These are phyloP conservation scores for Elephas maximus DNA, from an alignment of 2,113 vertebrate genomes.

Conservation along the genomic window DNA sequence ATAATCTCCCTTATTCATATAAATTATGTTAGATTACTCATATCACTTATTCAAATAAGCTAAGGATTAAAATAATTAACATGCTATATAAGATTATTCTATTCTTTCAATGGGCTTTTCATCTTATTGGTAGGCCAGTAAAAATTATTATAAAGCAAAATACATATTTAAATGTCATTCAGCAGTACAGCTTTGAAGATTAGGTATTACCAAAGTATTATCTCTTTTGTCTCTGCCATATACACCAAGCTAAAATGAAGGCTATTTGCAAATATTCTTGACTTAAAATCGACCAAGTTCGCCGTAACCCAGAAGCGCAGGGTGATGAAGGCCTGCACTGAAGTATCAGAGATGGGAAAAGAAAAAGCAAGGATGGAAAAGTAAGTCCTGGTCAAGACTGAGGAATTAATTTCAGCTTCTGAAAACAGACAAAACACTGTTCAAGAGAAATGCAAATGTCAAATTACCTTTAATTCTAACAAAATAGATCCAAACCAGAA, in stretches of 20 bases:
- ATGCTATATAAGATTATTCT: background rate
- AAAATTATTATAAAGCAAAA: conserved; percentile 27
- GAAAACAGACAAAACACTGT: background rate
- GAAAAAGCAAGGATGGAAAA: background rate
- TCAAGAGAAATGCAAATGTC: conserved; percentile 33
- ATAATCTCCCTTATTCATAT: background rate
- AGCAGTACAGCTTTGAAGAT: background rate
- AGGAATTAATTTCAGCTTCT: background rate
- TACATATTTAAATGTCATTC: background rate
- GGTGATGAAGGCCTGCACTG: background rate
- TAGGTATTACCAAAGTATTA: background rate
- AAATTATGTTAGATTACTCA: too few relatives aligned
- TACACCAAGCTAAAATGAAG: background rate
- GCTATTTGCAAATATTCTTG: background rate
- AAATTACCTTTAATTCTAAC: background rate
- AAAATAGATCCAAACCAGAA: background rate
- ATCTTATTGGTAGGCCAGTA: background rate
- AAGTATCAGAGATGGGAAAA: background rate
- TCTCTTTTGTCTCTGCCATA: background rate
- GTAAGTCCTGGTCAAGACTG: background rate
- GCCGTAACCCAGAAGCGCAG: background rate
- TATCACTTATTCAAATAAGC: background rate
- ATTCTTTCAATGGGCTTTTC: background rate
- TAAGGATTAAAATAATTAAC: background rate
- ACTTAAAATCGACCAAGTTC: background rate